Evolutionary conservation across 2,797 vertebrate genomes (phyloP).

Genomic region (Dromococcyx pavoninus): DNA sequence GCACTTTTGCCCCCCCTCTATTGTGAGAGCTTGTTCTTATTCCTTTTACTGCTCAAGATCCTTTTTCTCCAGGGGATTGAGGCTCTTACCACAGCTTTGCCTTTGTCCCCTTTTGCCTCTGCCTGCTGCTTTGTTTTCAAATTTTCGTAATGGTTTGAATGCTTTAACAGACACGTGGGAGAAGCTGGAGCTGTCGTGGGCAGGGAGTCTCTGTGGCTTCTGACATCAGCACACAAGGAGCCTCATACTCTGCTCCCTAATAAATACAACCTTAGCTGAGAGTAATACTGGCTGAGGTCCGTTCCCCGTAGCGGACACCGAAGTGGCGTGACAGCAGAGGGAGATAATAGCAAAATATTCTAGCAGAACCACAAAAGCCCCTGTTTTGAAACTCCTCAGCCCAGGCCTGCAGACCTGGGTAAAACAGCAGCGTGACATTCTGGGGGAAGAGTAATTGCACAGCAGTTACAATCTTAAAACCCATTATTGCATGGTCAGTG

Average conservation of each 20-base stretch:
- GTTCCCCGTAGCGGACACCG: background rate
- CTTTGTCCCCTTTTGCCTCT: background rate
- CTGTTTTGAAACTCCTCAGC: background rate
- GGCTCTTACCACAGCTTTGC: background rate
- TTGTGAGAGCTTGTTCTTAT: background rate
- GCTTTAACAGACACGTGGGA: background rate
- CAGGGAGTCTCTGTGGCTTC: background rate
- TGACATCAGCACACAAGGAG: background rate
- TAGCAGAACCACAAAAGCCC: background rate
- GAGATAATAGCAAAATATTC: background rate
- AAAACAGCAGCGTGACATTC: background rate
- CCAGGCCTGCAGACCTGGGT: background rate
- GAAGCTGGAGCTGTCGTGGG: background rate
- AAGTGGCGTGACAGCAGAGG: background rate
- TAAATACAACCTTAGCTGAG: background rate
- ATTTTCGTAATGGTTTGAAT: background rate
- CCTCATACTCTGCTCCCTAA: background rate
- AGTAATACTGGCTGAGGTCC: background rate
- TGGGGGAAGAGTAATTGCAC: background rate
- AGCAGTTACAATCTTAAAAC: background rate
- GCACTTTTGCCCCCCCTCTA: background rate
- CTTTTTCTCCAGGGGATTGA: background rate
- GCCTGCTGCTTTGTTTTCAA: background rate
- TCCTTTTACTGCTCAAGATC: background rate
- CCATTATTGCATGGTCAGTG: fast-evolving